Percentiles rank a stretch among this genome's conserved stretches.
phyloP scores from a whole-genome alignment of 2,888 invertebrate genomes.

The Masnerella sp. region DNA sequence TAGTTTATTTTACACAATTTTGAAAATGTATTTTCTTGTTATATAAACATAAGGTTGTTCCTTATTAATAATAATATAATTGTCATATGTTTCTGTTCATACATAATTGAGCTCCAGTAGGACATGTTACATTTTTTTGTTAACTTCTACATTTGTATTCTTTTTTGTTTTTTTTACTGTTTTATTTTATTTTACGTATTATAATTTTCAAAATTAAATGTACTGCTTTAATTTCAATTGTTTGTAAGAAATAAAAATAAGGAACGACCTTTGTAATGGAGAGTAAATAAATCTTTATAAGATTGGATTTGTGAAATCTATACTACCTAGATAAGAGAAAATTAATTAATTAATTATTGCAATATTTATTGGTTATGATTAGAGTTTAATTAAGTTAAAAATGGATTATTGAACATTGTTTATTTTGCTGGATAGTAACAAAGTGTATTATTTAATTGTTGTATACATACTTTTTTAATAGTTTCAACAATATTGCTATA shows the following conservation, averaged over 20 bases:
- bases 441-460: background rate
- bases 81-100: too few species aligned
- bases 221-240: too few species aligned
- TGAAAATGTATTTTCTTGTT: background rate
- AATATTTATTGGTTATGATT: background rate
- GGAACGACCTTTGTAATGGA: background rate
- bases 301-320: background rate
- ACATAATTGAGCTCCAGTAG: too few species aligned
- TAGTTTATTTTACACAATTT: conserved; percentile 63
- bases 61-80: background rate
- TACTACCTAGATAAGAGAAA: background rate
- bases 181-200: too few species aligned
- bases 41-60: background rate
- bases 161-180: too few species aligned
- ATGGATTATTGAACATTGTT: background rate
- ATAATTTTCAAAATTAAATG: too few species aligned
- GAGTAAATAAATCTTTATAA: conserved; percentile 3
- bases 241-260: too few species aligned
- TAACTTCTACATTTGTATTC: too few species aligned
- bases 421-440: background rate
- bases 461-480: background rate
- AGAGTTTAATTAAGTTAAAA: conserved; percentile 1
- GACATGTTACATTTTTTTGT: too few species aligned
- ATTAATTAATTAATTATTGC: too few species aligned
- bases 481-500: background rate